Percentiles rank a stretch among this genome's conserved stretches.
These are phyloP conservation scores for Eulithis prunata DNA, from an alignment of 2,888 invertebrate genomes.

Conservation along the genomic window DNA sequence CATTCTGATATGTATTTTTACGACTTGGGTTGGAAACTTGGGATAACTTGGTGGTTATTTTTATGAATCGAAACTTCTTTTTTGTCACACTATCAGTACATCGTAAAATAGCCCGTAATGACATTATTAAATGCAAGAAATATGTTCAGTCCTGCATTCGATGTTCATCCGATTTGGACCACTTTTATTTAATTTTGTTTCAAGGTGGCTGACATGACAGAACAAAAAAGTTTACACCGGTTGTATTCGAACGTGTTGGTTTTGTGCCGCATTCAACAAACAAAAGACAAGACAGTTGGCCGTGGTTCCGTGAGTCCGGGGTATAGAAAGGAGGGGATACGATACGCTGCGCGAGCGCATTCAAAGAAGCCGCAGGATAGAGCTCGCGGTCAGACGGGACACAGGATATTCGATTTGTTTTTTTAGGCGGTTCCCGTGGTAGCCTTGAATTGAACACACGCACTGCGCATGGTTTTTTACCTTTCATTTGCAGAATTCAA, in stretches of 20 bases:
- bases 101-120: conserved; percentile 26
- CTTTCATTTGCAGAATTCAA: conserved; percentile 11
- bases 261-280: conserved; percentile 76
- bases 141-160: conserved; percentile 31
- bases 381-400: conserved; percentile 61
- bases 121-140: conserved; percentile 33
- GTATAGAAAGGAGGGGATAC: conserved; percentile 42
- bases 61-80: neutral
- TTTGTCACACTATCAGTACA: conserved; percentile 13
- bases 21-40: conserved; percentile 6
- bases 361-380: conserved; percentile 78
- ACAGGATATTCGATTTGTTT: conserved; percentile 59
- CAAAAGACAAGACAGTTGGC: conserved; percentile 74
- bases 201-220: conserved; percentile 42
- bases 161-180: conserved; percentile 28
- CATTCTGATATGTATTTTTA: conserved; percentile 15
- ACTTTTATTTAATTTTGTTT: conserved; percentile 27
- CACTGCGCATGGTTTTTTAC: neutral
- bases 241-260: conserved; percentile 68
- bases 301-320: conserved; percentile 55
- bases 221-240: conserved; percentile 51
- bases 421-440: conserved; percentile 23
- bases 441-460: conserved; percentile 11
- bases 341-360: conserved; percentile 70
- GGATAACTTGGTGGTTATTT: neutral